Evolutionary conservation across 2,113 vertebrate genomes (phyloP), one percentile per base, ranked within the genome.

Genomic region (Amphiprion percula): DNA sequence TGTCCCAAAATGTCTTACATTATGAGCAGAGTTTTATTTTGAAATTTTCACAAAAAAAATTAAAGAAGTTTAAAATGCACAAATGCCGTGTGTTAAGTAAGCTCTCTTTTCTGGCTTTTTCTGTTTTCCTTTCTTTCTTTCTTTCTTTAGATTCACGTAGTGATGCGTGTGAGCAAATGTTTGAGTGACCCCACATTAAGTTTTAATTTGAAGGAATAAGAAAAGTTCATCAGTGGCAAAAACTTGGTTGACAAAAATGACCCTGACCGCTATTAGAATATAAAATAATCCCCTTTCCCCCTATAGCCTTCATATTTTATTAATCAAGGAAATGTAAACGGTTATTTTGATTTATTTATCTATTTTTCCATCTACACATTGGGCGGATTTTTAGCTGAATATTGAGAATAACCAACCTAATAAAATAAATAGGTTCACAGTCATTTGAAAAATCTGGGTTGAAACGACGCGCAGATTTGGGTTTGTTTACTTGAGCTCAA

Each of bases 141-240:
- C 4, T 30, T 30, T 6, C 30, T 2, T 65, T 39, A 54, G 60
- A 71, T 53, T 71, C 54, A 85, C 33, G 69, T 76, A 39, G 19
- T 56, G 30, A 71, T 54, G 28, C 1, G 11, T 49, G 58, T 23
- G 84, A 59, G 72, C 73, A 69, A 41, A 68, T 30, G 73, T 83
- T 66, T 26, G 74, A 74, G 59, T 89, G 88, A 90, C 85, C 84
- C 46, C 33, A 54, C 81, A 90, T 91, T 87, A 91, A 81, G 86
- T 83, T 91, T 90, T 91, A 88, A 91, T 91, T 84, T 83, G 78
- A 24, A 70, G 77, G 64, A 80, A 66, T 49, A 58, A 72, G 28
- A 72, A 77, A 87, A 87, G 66, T 69, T 86, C 73, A 86, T 69
- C 72, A 83, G 70, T 59, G 55, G 26, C 47, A 79, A 74, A 74